These are phyloP conservation scores for Morone saxatilis DNA, from an alignment of 2,113 vertebrate species.

Conservation along the genomic window DNA sequence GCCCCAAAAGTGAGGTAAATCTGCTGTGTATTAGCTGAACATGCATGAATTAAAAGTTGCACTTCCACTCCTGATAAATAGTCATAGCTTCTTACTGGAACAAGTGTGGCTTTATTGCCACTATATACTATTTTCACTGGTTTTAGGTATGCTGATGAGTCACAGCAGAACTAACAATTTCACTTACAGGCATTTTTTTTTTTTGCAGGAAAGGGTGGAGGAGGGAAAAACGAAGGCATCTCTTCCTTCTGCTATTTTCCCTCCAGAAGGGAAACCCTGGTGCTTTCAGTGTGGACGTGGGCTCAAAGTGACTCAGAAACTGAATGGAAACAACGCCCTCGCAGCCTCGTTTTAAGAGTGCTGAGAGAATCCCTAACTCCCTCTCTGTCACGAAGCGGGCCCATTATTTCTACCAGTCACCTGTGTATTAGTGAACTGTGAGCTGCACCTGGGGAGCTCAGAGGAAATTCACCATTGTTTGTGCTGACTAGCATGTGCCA, in stretches of 20 bases:
- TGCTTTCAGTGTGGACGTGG: slow-evolving; percentile 2
- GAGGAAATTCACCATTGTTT: slow-evolving; percentile 61
- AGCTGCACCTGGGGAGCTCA: slow-evolving; percentile 35
- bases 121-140: slow-evolving; percentile 36
- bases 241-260: slow-evolving; percentile 63
- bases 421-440: not conserved
- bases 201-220: slow-evolving; percentile 70
- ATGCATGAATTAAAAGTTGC: not conserved
- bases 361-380: not conserved
- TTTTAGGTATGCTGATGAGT: slow-evolving; percentile 59
- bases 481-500: not conserved
- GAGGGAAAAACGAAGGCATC: slow-evolving; percentile 30
- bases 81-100: slow-evolving; percentile 25
- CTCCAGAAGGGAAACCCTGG: slow-evolving; percentile 61
- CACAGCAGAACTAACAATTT: slow-evolving; percentile 58
- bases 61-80: not conserved
- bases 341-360: slow-evolving; percentile 8
- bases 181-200: slow-evolving; percentile 16
- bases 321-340: slow-evolving; percentile 63
- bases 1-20: not conserved
- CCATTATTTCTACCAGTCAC: slow-evolving; percentile 26
- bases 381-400: not conserved
- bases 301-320: slow-evolving; percentile 70
- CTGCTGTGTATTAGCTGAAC: not conserved
- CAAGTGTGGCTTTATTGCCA: not conserved